A percentile compares a stretch with the other conserved stretches of the same genome.
phyloP scores from a whole-genome alignment of 2,888 invertebrate genomes.

The Orthosia incerta region DNA sequence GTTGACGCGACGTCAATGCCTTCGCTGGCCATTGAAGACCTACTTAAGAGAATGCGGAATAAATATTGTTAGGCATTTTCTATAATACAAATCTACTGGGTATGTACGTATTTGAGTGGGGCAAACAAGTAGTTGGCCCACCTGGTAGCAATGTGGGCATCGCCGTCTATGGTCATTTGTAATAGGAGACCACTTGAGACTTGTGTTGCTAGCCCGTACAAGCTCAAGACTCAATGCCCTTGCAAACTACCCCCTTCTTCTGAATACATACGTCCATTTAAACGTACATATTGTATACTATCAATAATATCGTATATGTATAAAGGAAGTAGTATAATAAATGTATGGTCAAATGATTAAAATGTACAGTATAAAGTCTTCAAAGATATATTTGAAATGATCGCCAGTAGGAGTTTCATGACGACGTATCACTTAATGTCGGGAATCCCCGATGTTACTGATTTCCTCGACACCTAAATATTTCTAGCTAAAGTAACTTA shows the following conservation, averaged over 20 bases:
- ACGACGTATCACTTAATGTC: not conserved
- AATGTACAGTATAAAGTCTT: conserved; percentile 46
- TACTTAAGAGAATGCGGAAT: too few species aligned
- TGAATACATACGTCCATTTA: not conserved
- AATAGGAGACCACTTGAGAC: too few species aligned
- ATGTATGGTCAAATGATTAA: conserved; percentile 26
- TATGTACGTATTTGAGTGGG: too few species aligned
- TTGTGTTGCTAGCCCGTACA: not conserved
- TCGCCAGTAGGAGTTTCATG: not conserved
- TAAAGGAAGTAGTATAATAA: conserved; percentile 36
- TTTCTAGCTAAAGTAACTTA: not conserved
- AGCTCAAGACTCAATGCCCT: not conserved
- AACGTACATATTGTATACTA: conserved; percentile 50
- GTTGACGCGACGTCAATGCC: not conserved
- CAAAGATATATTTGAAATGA: not conserved
- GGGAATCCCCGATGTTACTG: not conserved
- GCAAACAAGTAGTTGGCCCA: too few species aligned
- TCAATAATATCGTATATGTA: conserved; percentile 46
- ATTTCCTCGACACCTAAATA: not conserved
- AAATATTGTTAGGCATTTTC: not conserved
- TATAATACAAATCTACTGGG: not conserved
- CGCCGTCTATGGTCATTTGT: too few species aligned
- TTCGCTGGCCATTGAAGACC: not conserved
- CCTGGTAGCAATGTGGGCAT: too few species aligned
- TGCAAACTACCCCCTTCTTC: not conserved